Percentiles rank a stretch among this genome's conserved stretches.
Conservation (phyloP, 2,797 vertebrate genomes). For the Falco cherrug region DNA sequence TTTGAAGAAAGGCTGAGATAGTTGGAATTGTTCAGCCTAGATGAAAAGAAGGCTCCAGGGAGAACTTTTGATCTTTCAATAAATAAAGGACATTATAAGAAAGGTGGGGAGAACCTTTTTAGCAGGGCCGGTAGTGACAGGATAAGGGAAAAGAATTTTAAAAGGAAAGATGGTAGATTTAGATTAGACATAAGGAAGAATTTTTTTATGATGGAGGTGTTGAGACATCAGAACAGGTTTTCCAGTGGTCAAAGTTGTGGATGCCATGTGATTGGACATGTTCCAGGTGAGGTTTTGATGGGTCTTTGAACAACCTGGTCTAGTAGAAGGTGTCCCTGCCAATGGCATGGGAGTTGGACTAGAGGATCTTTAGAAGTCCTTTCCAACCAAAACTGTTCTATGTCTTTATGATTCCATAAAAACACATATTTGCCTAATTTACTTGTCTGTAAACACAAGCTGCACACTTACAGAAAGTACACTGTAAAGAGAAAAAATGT, state of each 20-base stretch:
- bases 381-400: rapidly evolving
- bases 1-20: neutral
- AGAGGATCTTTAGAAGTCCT: neutral
- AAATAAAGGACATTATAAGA: neutral
- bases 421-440: neutral
- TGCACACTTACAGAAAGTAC: neutral
- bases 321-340: neutral
- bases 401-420: neutral
- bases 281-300: neutral
- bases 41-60: neutral
- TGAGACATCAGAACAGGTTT: neutral
- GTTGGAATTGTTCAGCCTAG: neutral
- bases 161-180: neutral
- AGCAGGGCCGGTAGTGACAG: neutral
- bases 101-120: neutral
- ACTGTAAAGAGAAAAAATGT: neutral
- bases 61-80: neutral
- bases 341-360: neutral
- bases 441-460: neutral
- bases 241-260: neutral
- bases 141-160: neutral
- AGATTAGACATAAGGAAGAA: neutral
- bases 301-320: neutral
- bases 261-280: neutral
- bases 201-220: neutral